phyloP scores from a whole-genome alignment of 2,113 vertebrate species.

The Prinia subflava region DNA sequence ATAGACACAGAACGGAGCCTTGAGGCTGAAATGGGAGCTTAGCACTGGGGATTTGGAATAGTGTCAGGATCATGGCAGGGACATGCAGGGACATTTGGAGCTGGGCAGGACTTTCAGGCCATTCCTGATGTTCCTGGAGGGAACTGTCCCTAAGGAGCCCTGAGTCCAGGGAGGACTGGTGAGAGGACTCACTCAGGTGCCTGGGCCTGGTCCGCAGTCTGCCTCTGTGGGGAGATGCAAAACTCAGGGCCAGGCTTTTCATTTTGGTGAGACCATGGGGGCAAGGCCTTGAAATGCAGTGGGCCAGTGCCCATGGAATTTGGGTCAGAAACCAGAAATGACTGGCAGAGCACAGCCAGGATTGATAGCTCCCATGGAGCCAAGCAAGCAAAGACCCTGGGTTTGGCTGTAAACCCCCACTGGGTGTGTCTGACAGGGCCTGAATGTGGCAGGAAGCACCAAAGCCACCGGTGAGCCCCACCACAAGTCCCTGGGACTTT shows the following conservation, averaged over 20 bases:
- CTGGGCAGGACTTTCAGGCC: not conserved
- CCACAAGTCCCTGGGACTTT: not conserved
- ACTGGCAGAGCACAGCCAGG: not conserved
- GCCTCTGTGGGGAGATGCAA: not conserved
- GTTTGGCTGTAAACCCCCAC: accelerated
- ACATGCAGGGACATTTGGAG: not conserved
- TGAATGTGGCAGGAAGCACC: not conserved
- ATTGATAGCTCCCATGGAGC: not conserved
- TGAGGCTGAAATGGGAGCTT: not conserved
- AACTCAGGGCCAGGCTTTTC: not conserved
- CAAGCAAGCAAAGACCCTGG: accelerated
- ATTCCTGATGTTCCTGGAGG: not conserved
- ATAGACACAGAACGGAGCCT: not conserved
- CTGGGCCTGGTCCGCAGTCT: not conserved
- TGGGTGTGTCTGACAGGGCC: accelerated
- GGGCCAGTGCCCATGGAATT: accelerated
- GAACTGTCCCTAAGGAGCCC: accelerated
- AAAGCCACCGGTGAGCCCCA: not conserved
- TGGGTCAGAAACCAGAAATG: not conserved
- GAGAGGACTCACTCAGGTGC: not conserved
- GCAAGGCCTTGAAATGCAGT: not conserved
- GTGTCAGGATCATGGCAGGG: not conserved
- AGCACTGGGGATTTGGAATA: not conserved
- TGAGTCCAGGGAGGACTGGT: not conserved
- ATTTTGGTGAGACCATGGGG: not conserved